Base-by-base conservation (phyloP, 2,888 invertebrate species). In the Cantharis rufa region DNA sequence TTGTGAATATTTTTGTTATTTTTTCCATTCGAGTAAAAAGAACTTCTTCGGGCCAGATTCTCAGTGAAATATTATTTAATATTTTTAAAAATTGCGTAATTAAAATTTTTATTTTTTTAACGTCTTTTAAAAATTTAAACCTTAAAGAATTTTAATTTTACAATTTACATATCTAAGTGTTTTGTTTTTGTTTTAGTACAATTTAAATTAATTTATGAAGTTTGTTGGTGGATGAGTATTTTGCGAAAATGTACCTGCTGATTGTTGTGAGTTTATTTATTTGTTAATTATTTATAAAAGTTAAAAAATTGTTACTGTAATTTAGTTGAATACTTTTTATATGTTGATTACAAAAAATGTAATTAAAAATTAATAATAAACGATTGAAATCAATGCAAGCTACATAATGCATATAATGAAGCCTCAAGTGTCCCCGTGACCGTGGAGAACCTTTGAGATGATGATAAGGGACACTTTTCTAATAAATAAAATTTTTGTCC, bases 231-330 rank as follows among this genome's bases (percentile, higher is more conserved):
- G 64, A 66, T 66, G 70, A 70, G 70, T 61, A 62, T 70, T 16
- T 62, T 74, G 72, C 64, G 66, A 71, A 72, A 78, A 70, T 75
- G 71, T 78, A 72, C 72, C 72, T 78, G 72, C 63, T 78, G 75
- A 66, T 69, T 78, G 70, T 64, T 64, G 70, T 28, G 62, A 62
- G 28, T 69, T 69, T 69, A 71, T 75, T 75, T 71, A 75, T 75
- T 63, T 75, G 28, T 69, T 69, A 32, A 18, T 69, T 66, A 66
- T 66, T 66, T 66, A 66, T 66, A 24, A 10, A n/a, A 66, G 18
- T 66, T 66, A n/a, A 66, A 66, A 66, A 66, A n/a, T 48, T 48
- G 48, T 48, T 48, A n/a, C n/a, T 48, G 48, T 48, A 48, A n/a
- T 48, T 48, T 48, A 48, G 48, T 48, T 48, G n/a, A 48, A 48